Percentiles rank a stretch among this genome's conserved stretches.
Evolutionary conservation across 2,113 vertebrate genomes (phyloP).

Genomic region (Tragelaphus strepsiceros): DNA sequence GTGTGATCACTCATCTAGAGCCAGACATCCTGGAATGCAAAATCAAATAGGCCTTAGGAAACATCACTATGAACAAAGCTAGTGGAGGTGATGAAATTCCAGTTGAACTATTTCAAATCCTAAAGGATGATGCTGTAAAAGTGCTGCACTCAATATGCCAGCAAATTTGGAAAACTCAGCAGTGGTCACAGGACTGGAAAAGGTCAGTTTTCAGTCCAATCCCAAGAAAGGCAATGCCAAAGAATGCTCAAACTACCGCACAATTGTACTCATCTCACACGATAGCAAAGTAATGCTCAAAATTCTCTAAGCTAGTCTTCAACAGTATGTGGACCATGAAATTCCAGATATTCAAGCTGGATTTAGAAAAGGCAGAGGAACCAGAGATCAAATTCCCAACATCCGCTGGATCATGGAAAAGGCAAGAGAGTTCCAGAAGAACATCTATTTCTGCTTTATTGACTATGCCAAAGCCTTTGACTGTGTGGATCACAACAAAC

Average conservation of each 20-base stretch:
- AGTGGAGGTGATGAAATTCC: background rate
- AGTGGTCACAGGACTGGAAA: background rate
- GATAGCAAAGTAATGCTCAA: background rate
- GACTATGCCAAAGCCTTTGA: background rate
- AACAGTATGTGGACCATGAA: background rate
- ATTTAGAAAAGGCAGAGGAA: background rate
- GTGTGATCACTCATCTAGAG: background rate
- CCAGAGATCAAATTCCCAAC: background rate
- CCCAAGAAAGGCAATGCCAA: background rate
- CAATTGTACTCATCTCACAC: background rate
- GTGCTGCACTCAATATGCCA: background rate
- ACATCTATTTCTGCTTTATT: background rate
- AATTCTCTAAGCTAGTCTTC: background rate
- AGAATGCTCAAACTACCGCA: background rate
- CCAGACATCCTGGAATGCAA: background rate
- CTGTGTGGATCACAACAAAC: background rate
- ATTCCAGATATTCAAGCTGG: background rate
- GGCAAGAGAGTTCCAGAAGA: background rate
- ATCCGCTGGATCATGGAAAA: background rate
- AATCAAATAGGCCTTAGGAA: background rate
- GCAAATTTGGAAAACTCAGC: background rate
- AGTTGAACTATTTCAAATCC: background rate
- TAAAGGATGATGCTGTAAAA: background rate
- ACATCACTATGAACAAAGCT: background rate
- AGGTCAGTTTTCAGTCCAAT: background rate